phyloP scores from a whole-genome alignment of 2,113 vertebrate genomes.

The Platichthys stellatus region DNA sequence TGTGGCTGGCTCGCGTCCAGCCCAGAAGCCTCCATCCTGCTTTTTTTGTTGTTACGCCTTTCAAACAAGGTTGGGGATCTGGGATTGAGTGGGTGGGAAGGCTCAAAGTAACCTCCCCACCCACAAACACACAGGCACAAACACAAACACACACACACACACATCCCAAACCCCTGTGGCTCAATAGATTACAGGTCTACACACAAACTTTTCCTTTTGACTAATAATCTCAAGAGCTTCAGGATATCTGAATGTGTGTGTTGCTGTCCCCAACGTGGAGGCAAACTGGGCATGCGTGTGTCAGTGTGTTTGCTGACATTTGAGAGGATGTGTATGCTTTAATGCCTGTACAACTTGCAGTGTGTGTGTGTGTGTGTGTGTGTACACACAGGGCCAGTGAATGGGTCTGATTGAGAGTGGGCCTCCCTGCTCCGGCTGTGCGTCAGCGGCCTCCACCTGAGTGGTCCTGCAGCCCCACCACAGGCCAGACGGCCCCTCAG shows the following conservation, averaged over 20 bases:
- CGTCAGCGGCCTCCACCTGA: conserved; percentile 70
- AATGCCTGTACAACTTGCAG: conserved; percentile 23
- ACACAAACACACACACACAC: conserved; percentile 5
- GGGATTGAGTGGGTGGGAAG: conserved; percentile 56
- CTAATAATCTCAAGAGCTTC: conserved; percentile 2
- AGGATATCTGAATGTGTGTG: not conserved
- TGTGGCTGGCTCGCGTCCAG: conserved; percentile 35
- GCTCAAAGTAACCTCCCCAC: conserved; percentile 59
- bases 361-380: conserved; percentile 23
- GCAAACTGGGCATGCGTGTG: conserved; percentile 15
- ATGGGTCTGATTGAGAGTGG: conserved; percentile 72
- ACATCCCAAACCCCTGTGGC: conserved; percentile 43
- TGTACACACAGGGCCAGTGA: conserved; percentile 60
- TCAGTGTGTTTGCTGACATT: conserved; percentile 61
- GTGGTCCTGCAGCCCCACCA: conserved; percentile 62
- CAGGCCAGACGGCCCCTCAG: conserved; percentile 44
- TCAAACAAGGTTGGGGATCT: conserved; percentile 40
- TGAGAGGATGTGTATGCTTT: conserved; percentile 64
- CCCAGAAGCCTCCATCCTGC: not conserved
- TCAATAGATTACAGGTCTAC: conserved; percentile 39
- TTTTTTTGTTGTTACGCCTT: conserved; percentile 23
- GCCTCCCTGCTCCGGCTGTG: conserved; percentile 68
- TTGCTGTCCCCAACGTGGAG: not conserved
- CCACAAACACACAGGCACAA: conserved; percentile 15
- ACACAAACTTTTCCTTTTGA: conserved; percentile 27